Evolutionary conservation across 37 sponge, comb jelly and placozoan species (phyloP).

Genomic region (Trichoplax adhaerens): DNA sequence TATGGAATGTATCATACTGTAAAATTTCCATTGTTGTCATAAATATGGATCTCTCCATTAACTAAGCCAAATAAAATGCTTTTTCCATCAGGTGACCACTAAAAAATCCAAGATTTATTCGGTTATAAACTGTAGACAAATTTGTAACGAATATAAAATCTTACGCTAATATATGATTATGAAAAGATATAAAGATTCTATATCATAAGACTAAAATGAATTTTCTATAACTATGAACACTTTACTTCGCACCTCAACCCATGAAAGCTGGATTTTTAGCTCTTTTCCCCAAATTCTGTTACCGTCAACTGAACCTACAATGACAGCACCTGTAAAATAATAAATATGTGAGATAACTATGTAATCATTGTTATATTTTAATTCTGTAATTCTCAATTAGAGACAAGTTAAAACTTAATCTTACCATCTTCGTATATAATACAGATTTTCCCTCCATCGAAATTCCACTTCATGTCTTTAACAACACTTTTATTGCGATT

Average conservation of each 20-base stretch:
- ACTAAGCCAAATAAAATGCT: slow-evolving; percentile 69
- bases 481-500: slow-evolving; percentile 85
- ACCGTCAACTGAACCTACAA: slow-evolving; percentile 88
- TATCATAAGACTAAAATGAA: not conserved
- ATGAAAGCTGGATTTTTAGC: slow-evolving; percentile 41
- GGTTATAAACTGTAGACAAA: not conserved
- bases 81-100: slow-evolving; percentile 87
- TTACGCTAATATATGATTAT: not conserved
- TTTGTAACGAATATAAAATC: not conserved
- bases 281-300: slow-evolving; percentile 90
- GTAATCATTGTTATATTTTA: no score
- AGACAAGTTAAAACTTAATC: not conserved
- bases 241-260: slow-evolving; percentile 18
- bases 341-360: not conserved
- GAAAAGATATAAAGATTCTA: not conserved
- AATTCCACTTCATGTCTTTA: slow-evolving; percentile 80
- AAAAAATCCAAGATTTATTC: slow-evolving; percentile 5
- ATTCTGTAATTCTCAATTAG: not conserved
- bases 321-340: slow-evolving; percentile 49
- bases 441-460: slow-evolving; percentile 76
- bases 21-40: slow-evolving; percentile 50
- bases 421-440: slow-evolving; percentile 92
- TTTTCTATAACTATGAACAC: not conserved
- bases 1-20: slow-evolving; percentile 25
- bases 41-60: slow-evolving; percentile 63